Percentiles rank a stretch among this genome's conserved stretches.
phyloP scores from a whole-genome alignment of 2,888 invertebrate genomes.

The Metalampra italica region DNA sequence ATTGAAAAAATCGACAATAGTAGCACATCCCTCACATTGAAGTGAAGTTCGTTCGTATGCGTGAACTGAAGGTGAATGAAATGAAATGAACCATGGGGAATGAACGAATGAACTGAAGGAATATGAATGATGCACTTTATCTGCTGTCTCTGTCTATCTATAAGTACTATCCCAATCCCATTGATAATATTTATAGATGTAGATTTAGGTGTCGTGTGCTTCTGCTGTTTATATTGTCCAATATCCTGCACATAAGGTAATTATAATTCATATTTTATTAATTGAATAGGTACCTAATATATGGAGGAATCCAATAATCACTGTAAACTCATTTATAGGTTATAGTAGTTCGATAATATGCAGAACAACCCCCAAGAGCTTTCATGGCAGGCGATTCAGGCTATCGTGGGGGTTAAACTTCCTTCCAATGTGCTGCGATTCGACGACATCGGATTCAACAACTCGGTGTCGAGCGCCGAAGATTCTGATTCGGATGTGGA shows the following conservation, averaged over 20 bases:
- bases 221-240: slow-evolving; percentile 51
- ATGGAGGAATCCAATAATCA: slow-evolving; percentile 53
- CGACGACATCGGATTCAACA: slow-evolving; percentile 74
- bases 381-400: slow-evolving; percentile 79
- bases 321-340: slow-evolving; percentile 75
- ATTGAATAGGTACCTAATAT: slow-evolving; percentile 19
- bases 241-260: slow-evolving; percentile 67
- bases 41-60: no score
- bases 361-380: slow-evolving; percentile 80
- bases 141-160: background rate
- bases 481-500: slow-evolving; percentile 75
- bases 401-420: slow-evolving; percentile 77
- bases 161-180: no score
- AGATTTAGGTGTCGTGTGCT: slow-evolving; percentile 71
- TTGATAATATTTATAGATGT: slow-evolving; percentile 78
- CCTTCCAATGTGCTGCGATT: slow-evolving; percentile 74
- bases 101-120: background rate
- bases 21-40: no score
- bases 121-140: slow-evolving; percentile 9
- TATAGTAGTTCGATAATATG: slow-evolving; percentile 78
- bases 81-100: no score
- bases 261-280: slow-evolving; percentile 26
- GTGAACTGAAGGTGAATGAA: no score
- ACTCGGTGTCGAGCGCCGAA: slow-evolving; percentile 65
- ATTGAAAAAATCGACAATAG: no score